Percentiles rank a stretch among this genome's conserved stretches.
Conservation (phyloP, 2,888 invertebrate species). For the Beris morrisii region DNA sequence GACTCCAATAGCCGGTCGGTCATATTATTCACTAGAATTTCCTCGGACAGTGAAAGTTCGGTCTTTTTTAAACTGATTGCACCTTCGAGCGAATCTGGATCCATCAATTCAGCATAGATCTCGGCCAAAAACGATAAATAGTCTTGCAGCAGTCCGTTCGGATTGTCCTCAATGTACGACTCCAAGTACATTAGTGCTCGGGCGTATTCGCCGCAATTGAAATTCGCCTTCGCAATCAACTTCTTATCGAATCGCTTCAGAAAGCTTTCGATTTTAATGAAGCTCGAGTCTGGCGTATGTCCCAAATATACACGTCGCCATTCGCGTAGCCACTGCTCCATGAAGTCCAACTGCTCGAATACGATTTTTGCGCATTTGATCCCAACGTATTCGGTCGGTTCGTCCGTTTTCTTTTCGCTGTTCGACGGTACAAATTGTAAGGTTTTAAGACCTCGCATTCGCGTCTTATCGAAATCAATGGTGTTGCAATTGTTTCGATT, state of each 20-base stretch:
- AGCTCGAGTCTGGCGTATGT: constrained; percentile 37
- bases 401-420: constrained; percentile 24
- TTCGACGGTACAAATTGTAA: constrained; percentile 34
- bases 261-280: constrained; percentile 52
- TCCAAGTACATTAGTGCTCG: constrained; percentile 77
- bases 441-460: constrained; percentile 32
- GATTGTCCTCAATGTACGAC: constrained; percentile 66
- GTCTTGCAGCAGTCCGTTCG: constrained; percentile 58
- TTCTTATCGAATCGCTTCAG: constrained; percentile 62
- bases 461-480: constrained; percentile 26
- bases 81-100: constrained; percentile 87
- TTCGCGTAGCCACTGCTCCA: constrained; percentile 74
- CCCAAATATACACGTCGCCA: constrained; percentile 46
- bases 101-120: constrained; percentile 85
- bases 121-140: constrained; percentile 69
- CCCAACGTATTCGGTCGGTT: constrained; percentile 54
- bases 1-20: constrained; percentile 83
- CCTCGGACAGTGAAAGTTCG: constrained; percentile 77
- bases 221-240: constrained; percentile 72
- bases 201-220: constrained; percentile 73
- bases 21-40: constrained; percentile 82
- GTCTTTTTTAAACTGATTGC: constrained; percentile 73
- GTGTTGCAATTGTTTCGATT: constrained; percentile 16
- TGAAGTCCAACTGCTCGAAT: constrained; percentile 73
- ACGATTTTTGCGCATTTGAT: constrained; percentile 68